phyloP scores from a whole-genome alignment of 2,888 invertebrate genomes.

The Pandemis corylana region DNA sequence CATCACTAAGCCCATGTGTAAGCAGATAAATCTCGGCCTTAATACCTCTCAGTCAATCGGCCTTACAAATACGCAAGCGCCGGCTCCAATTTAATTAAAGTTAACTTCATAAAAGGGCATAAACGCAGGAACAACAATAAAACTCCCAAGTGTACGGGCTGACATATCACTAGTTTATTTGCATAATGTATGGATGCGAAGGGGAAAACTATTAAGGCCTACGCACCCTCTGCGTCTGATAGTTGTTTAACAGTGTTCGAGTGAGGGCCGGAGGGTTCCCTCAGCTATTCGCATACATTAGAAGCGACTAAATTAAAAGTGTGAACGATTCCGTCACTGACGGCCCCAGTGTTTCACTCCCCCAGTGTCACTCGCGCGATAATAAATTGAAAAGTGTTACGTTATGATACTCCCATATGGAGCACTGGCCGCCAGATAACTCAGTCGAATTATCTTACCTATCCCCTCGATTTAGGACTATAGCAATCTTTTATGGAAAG shows the following conservation, averaged over 20 bases:
- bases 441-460: conserved; percentile 73
- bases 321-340: conserved; percentile 74
- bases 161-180: conserved; percentile 84
- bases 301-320: conserved; percentile 84
- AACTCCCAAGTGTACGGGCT: conserved; percentile 81
- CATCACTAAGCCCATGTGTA: conserved; percentile 62
- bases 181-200: conserved; percentile 82
- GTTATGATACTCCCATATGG: conserved; percentile 77
- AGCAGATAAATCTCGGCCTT: conserved; percentile 77
- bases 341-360: conserved; percentile 53
- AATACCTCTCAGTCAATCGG: conserved; percentile 80
- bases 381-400: conserved; percentile 81
- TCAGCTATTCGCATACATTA: conserved; percentile 81
- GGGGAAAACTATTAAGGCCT: conserved; percentile 82
- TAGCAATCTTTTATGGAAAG: conserved; percentile 17
- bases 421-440: conserved; percentile 75
- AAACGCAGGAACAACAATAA: conserved; percentile 82
- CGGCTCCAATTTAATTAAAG: conserved; percentile 83
- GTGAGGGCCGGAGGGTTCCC: conserved; percentile 58
- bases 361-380: conserved; percentile 61
- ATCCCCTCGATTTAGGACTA: conserved; percentile 54
- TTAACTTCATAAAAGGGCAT: conserved; percentile 83
- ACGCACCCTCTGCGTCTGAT: conserved; percentile 76
- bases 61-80: conserved; percentile 77
- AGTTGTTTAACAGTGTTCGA: conserved; percentile 79